Percentiles rank a stretch among this genome's conserved stretches.
These are phyloP conservation scores for Hymenochirus boettgeri DNA, from an alignment of 2,113 vertebrate genomes.

Conservation along the genomic window DNA sequence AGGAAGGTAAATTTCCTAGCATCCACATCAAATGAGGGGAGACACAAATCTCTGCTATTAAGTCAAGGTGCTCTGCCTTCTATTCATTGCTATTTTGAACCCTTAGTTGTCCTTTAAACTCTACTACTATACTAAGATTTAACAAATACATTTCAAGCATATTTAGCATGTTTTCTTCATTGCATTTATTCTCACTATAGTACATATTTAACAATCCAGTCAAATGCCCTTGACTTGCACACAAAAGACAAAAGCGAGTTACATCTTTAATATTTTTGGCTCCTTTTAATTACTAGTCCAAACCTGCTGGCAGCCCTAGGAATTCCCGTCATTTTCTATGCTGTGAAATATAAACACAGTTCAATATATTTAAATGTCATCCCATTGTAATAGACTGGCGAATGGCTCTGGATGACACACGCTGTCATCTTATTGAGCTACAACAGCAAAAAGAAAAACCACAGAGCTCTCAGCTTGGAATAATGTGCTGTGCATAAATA, in stretches of 20 bases:
- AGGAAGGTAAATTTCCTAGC: too few species aligned
- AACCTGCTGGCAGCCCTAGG: background rate
- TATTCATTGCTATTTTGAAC: too few species aligned
- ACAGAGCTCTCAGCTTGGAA: too few species aligned
- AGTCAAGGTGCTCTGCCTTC: too few species aligned
- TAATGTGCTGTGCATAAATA: too few species aligned
- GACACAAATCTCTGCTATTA: too few species aligned
- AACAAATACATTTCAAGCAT: too few species aligned
- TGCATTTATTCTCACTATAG: too few species aligned
- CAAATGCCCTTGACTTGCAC: slow-evolving; percentile 55
- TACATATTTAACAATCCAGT: background rate
- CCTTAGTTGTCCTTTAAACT: too few species aligned
- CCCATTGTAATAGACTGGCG: background rate
- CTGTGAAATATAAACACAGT: background rate
- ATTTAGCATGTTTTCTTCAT: too few species aligned
- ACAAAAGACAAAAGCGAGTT: background rate
- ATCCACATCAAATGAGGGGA: too few species aligned
- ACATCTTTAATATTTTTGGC: background rate
- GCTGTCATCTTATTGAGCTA: background rate
- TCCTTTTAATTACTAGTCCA: background rate
- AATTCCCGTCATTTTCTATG: background rate
- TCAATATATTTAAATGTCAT: slow-evolving; percentile 5
- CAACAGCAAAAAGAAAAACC: background rate
- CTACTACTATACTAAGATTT: too few species aligned
- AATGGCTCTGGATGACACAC: background rate